Percentiles rank a stretch among this genome's conserved stretches.
Conservation (phyloP, 2,113 vertebrate genomes). For the Prunella himalayana region DNA sequence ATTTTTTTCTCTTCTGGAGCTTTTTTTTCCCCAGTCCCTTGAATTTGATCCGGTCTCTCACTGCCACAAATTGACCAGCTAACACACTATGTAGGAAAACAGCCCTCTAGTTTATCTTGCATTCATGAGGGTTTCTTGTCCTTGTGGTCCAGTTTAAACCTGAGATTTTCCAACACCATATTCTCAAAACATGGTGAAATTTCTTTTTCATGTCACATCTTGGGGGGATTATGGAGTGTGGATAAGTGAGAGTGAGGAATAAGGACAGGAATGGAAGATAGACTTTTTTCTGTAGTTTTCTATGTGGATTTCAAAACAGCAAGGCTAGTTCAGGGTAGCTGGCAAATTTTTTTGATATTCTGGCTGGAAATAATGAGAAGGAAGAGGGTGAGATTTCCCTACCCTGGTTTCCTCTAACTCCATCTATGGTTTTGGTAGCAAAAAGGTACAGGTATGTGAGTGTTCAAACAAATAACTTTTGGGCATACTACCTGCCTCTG, state of each 20-base stretch:
- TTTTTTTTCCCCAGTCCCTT: neutral
- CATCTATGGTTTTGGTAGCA: neutral
- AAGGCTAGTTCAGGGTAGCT: neutral
- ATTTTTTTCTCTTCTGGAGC: neutral
- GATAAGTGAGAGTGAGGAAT: neutral
- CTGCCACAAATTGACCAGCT: neutral
- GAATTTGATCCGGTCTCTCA: neutral
- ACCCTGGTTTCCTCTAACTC: neutral
- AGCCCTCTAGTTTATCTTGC: neutral
- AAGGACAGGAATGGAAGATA: neutral
- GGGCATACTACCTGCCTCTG: neutral
- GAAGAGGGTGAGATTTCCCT: neutral
- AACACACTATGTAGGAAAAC: neutral
- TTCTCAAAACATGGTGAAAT: neutral
- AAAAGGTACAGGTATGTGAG: neutral
- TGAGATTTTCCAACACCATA: neutral
- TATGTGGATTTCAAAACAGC: neutral
- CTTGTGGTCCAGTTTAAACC: neutral
- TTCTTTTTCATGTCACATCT: neutral
- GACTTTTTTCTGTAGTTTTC: neutral
- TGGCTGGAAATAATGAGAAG: neutral
- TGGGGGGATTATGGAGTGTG: neutral
- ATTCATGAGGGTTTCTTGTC: neutral
- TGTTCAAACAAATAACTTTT: neutral
- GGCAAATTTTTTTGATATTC: neutral